Base-by-base conservation (phyloP, 2,113 vertebrate genomes). In the Urocolius indicus region DNA sequence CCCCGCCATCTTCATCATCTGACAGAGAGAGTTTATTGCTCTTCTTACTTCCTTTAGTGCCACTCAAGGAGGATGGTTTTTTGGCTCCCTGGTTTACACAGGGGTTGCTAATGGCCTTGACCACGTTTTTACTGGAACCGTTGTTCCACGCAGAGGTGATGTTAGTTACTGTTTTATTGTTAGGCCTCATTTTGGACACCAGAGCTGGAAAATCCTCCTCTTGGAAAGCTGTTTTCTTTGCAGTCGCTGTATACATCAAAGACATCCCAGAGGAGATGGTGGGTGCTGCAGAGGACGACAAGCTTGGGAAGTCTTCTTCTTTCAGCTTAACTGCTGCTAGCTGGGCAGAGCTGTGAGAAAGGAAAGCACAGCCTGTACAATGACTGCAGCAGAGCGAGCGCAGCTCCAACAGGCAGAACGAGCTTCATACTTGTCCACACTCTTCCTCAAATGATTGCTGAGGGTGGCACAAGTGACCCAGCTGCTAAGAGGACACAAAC, bases 141-240 rank as follows among this genome's bases (percentile, higher is more conserved):
- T 97, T 98, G 68, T 97, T 98, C 99, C 99, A 99, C 0, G 99
- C 99, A 6, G 99, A 99, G 3, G 96, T 96, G 55, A 98, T 93
- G 80, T 97, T 97, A 2, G 98, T 96, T 4, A 98, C 52, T 3
- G 97, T 94, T 65, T 97, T 98, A 14, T 87, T 90, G 89, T 87
- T 93, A 21, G 98, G 98, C 61, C 93, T 98, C 30, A 98, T 97
- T 58, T 98, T 99, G 83, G 99, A 98, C 66, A 99, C 99, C 10
- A 99, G 97, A 23, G 99, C 99, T 2, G 99, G 99, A 84, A 99
- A 99, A 94, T 99, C 99, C 55, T 99, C 99, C 59, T 99, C 99
- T 14, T 99, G 99, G 94, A 99, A 99, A 46, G 98, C 97, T 0
- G 93, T 88, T 92, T 96, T 99, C 87, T 94, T 98, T 9, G 98